phyloP scores from a whole-genome alignment of 2,113 vertebrate species.

The Oxygymnocypris stewartii region DNA sequence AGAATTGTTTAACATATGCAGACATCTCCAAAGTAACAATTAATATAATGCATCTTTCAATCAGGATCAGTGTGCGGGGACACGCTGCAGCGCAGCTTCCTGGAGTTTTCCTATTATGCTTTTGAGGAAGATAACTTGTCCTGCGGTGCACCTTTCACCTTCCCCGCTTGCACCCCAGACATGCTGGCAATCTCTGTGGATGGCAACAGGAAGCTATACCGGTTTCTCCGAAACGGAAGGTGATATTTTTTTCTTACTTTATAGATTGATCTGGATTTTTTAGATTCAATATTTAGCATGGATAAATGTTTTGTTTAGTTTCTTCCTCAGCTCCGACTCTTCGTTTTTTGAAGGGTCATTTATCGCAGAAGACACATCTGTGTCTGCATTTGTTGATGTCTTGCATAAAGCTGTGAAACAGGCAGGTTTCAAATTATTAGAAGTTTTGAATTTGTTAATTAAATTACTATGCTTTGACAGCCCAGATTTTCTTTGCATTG shows the following conservation, averaged over 20 bases:
- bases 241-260: constrained; percentile 1
- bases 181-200: not conserved
- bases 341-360: not conserved
- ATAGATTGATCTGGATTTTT: not conserved
- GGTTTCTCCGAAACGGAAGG: not conserved
- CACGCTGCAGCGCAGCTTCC: not conserved
- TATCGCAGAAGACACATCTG: not conserved
- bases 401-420: not conserved
- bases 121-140: not conserved
- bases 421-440: not conserved
- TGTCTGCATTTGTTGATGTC: not conserved
- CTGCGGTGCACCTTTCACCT: not conserved
- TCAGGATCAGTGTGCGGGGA: not conserved
- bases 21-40: not conserved
- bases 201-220: not conserved
- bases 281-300: not conserved
- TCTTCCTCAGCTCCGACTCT: not conserved
- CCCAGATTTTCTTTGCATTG: not conserved
- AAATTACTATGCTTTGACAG: not conserved
- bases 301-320: not conserved
- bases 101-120: not conserved
- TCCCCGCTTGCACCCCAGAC: not conserved
- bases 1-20: not conserved
- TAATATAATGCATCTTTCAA: constrained; percentile 12
- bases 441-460: not conserved